A percentile compares a stretch with the other conserved stretches of the same genome.
Evolutionary conservation across 1,140 invertebrate genomes (phyloP).

Genomic region (Aphelenchoides fujianensis): DNA sequence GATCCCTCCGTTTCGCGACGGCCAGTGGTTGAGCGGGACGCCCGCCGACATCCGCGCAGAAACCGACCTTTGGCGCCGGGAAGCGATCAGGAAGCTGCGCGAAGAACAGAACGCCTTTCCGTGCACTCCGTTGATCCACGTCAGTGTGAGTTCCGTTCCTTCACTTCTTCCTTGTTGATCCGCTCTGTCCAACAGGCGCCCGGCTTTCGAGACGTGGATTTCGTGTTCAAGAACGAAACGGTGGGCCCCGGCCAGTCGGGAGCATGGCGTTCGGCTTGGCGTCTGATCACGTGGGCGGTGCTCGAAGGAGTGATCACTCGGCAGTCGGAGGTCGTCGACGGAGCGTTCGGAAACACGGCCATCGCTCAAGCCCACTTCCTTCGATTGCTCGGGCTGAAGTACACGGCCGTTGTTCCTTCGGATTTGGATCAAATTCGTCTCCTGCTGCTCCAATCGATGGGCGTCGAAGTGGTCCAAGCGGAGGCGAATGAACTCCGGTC

Average conservation of each 20-base stretch:
- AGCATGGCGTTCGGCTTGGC: not conserved
- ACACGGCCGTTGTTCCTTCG: not conserved
- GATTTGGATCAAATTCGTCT: not conserved
- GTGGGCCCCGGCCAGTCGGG: not conserved
- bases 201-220: slow-evolving; percentile 6
- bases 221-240: slow-evolving; percentile 11
- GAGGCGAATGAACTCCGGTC: not conserved
- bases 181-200: not conserved
- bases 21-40: not conserved
- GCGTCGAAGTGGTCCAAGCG: not conserved
- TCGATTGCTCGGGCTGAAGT: not conserved
- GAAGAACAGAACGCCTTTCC: not conserved
- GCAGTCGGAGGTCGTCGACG: not conserved
- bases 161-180: not conserved
- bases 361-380: not conserved
- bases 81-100: not conserved
- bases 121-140: not conserved
- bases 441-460: not conserved
- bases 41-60: not conserved
- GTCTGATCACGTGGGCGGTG: not conserved
- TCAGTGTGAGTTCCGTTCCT: not conserved
- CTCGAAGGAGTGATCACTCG: not conserved
- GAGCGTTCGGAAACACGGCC: slow-evolving; percentile 5
- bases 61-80: not conserved
- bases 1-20: not conserved